Evolutionary conservation across 2,113 vertebrate genomes (phyloP), one percentile per base, ranked within the genome.

Genomic region (Spea multiplicata): DNA sequence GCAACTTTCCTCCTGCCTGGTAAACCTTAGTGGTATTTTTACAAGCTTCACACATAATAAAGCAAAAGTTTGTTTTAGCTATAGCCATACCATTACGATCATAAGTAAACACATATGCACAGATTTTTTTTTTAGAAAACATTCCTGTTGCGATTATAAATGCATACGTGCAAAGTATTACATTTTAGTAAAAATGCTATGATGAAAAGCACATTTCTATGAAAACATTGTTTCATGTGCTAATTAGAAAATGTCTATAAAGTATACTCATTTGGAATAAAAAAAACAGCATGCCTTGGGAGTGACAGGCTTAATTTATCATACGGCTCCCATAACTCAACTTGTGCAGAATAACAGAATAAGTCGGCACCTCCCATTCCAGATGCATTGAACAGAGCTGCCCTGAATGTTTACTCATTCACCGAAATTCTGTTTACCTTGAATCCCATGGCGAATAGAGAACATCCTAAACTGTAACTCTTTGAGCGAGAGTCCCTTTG

Each of bases 291-390:
- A 80, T 80, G 71, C 78, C 78, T 80, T n/a, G 64, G 77, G 78
- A 80, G 71, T 80, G 78, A 80, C 78, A 80, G 78, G 71, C 71
- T 73, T 80, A 73, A 80, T 80, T 80, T 80, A 80, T 80, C 78
- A 80, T 80, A 80, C 64, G 17, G 71, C 78, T 80, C 78, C 78
- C 64, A 80, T 59, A 80, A 73, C 77, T 80, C 77, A 73, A 71
- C 53, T 73, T 46, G 53, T 59, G 48, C 77, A 80, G 76, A 78
- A 78, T 71, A 78, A 78, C 76, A 78, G 70, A 53, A 44, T 30
- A 48, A 67, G 71, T 46, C 9, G 68, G 78, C 44, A 80, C 78
- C 78, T 67, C 71, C 78, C 78, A 73, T 74, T 80, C 78, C 78
- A 80, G 78, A 80, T 80, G 78, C 78, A 73, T 16, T 59, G 64